phyloP scores from a whole-genome alignment of 2,888 invertebrate genomes.

The Pedicia rivosa region DNA sequence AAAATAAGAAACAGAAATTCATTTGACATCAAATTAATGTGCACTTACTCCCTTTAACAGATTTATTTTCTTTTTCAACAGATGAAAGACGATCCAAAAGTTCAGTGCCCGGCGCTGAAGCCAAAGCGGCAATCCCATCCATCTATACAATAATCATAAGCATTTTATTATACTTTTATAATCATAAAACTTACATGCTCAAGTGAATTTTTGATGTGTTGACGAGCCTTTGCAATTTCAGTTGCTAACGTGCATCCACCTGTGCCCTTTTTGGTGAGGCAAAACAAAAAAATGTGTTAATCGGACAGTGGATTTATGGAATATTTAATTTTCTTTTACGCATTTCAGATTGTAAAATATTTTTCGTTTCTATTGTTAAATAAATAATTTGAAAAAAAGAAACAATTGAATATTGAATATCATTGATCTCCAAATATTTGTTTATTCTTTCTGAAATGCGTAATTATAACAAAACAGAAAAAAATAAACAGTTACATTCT shows the following conservation, averaged over 20 bases:
- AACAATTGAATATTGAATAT: no score
- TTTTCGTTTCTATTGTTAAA: no score
- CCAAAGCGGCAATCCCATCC: constrained; percentile 43
- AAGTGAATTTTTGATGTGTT: constrained; percentile 62
- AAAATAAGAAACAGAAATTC: constrained; percentile 6
- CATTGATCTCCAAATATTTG: no score
- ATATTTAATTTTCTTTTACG: no score
- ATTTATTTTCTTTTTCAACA: constrained; percentile 42
- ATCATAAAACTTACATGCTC: constrained; percentile 43
- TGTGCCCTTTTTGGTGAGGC: constrained; percentile 11
- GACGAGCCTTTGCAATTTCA: constrained; percentile 75
- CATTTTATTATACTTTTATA: constrained; percentile 4
- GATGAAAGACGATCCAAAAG: constrained; percentile 36
- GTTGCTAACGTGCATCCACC: constrained; percentile 49
- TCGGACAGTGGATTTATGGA: no score
- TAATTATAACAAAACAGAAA: neutral
- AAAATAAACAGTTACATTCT: neutral
- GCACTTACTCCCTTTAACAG: neutral
- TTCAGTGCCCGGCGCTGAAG: constrained; percentile 39
- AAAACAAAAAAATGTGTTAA: no score
- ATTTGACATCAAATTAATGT: no score
- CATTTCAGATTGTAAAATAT: no score
- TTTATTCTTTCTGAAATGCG: no score
- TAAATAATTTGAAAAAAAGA: no score
- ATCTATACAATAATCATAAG: constrained; percentile 34